phyloP scores from a whole-genome alignment of 2,888 invertebrate species.

The Anticlea derivata region DNA sequence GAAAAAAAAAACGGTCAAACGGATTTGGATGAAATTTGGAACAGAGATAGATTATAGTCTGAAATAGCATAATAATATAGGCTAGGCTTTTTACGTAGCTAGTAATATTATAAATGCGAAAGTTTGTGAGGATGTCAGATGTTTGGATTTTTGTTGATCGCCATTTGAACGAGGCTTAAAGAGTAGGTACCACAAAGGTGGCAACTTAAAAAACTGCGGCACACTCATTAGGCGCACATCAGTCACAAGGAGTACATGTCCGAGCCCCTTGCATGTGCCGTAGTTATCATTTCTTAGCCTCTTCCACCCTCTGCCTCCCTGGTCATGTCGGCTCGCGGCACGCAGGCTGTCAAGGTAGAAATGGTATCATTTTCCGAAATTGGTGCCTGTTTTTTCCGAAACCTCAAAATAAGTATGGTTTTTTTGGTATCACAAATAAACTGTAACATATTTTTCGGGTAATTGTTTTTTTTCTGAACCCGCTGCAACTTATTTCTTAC shows the following conservation, averaged over 20 bases:
- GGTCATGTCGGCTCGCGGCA: slow-evolving; percentile 44
- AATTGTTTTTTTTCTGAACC: too few species aligned
- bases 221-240: slow-evolving; percentile 52
- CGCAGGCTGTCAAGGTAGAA: slow-evolving; percentile 22
- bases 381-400: slow-evolving; percentile 14
- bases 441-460: too few species aligned
- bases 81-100: too few species aligned
- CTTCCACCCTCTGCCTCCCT: slow-evolving; percentile 55
- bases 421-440: not conserved
- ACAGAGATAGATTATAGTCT: too few species aligned
- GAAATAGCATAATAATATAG: too few species aligned
- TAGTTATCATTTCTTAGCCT: slow-evolving; percentile 79
- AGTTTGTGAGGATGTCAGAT: too few species aligned
- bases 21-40: too few species aligned
- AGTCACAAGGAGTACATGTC: slow-evolving; percentile 53
- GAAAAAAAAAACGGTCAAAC: too few species aligned
- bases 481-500: too few species aligned
- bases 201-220: slow-evolving; percentile 30
- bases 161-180: too few species aligned
- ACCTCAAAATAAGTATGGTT: not conserved
- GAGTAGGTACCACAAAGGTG: slow-evolving; percentile 4
- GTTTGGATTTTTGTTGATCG: too few species aligned
- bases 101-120: too few species aligned
- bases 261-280: slow-evolving; percentile 68
- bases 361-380: slow-evolving; percentile 13